Evolutionary conservation across 2,888 invertebrate genomes (phyloP).

Genomic region (Diabrotica balteata): DNA sequence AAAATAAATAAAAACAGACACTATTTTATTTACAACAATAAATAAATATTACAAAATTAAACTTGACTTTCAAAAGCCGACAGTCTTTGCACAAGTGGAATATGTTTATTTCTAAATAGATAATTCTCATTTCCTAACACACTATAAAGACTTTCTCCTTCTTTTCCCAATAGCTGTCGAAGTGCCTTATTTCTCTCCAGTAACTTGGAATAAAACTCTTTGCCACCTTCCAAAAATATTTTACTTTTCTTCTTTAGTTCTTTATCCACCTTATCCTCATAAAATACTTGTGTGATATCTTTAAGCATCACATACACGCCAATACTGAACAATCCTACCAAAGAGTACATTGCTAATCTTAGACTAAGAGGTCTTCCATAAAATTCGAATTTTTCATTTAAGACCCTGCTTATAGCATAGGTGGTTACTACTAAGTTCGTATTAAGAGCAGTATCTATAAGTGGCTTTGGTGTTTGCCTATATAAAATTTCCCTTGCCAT

Average conservation of each 20-base stretch:
- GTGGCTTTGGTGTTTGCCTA: slow-evolving; percentile 66
- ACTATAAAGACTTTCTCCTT: slow-evolving; percentile 70
- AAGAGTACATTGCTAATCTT: slow-evolving; percentile 63
- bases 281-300: slow-evolving; percentile 69
- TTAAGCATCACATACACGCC: slow-evolving; percentile 70
- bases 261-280: slow-evolving; percentile 71
- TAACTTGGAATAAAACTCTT: slow-evolving; percentile 77
- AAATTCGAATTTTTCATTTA: slow-evolving; percentile 67
- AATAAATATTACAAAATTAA: too few species aligned
- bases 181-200: slow-evolving; percentile 77
- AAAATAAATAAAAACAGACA: too few species aligned
- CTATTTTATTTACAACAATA: too few species aligned
- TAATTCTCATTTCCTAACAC: slow-evolving; percentile 74
- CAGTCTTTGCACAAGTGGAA: slow-evolving; percentile 72
- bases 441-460: slow-evolving; percentile 66
- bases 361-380: slow-evolving; percentile 63
- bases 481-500: slow-evolving; percentile 78
- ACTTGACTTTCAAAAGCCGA: slow-evolving; percentile 65
- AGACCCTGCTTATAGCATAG: slow-evolving; percentile 63
- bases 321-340: slow-evolving; percentile 66
- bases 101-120: slow-evolving; percentile 69
- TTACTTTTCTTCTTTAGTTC: slow-evolving; percentile 67
- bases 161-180: slow-evolving; percentile 68
- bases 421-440: slow-evolving; percentile 61
- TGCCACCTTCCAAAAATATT: slow-evolving; percentile 75